These are phyloP conservation scores for Cheilosia impressa DNA, from an alignment of 2,888 invertebrate genomes.

Conservation along the genomic window DNA sequence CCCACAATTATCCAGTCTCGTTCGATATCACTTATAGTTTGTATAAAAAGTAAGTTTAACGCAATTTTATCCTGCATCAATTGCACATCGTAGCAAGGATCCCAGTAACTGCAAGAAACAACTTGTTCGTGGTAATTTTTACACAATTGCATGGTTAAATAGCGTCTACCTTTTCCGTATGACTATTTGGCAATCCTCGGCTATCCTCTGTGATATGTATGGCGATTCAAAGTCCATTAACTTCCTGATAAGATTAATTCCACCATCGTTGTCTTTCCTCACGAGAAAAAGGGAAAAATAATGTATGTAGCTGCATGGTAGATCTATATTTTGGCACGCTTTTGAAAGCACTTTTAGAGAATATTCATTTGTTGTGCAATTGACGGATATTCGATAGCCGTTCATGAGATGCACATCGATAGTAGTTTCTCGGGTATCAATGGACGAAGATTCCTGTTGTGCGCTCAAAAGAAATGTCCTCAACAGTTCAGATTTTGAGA, in stretches of 20 bases:
- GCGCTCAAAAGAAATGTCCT: conserved; percentile 95
- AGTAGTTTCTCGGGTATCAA: conserved; percentile 88
- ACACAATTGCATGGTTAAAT: neutral
- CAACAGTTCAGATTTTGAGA: conserved; percentile 91
- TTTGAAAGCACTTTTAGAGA: conserved; percentile 93
- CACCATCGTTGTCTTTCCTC: conserved; percentile 88
- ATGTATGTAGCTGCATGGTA: conserved; percentile 91
- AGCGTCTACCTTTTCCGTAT: conserved; percentile 90
- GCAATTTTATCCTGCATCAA: conserved; percentile 92
- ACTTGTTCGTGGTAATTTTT: neutral
- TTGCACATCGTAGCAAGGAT: conserved; percentile 91
- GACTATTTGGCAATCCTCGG: conserved; percentile 91
- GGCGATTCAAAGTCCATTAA: conserved; percentile 99
- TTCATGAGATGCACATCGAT: conserved; percentile 94
- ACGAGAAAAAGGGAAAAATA: conserved; percentile 96
- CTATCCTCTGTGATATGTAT: conserved; percentile 94
- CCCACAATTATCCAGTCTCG: conserved; percentile 92
- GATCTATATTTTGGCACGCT: conserved; percentile 91
- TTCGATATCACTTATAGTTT: conserved; percentile 94
- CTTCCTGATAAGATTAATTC: conserved; percentile 91
- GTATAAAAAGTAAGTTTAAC: conserved; percentile 93
- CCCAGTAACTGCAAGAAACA: conserved; percentile 91
- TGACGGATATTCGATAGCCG: conserved; percentile 92
- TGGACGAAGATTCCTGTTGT: conserved; percentile 95
- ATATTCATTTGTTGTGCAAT: conserved; percentile 91